Conservation (phyloP, 2,888 invertebrate species). For the Agrilus biguttatus region DNA sequence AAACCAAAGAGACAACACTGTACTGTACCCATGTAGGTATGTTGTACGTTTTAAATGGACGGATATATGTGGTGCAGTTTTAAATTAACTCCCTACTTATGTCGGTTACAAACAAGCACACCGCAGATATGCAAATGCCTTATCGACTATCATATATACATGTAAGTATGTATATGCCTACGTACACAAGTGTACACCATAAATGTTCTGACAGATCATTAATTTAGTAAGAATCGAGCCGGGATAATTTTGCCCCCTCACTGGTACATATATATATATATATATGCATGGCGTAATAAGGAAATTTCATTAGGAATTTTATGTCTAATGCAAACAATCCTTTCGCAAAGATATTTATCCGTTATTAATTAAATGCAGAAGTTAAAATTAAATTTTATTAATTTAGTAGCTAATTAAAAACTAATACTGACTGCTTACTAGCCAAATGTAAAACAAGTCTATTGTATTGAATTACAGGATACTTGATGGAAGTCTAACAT, state of each 20-base stretch:
- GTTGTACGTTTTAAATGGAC: neutral
- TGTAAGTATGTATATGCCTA: too few relatives aligned
- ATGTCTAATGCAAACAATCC: too few relatives aligned
- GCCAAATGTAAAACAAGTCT: too few relatives aligned
- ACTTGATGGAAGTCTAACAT: too few relatives aligned
- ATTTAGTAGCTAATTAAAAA: too few relatives aligned
- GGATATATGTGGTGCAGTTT: constrained; percentile 4
- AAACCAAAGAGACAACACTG: too few relatives aligned
- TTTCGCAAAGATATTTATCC: too few relatives aligned
- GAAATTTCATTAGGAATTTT: constrained; percentile 1
- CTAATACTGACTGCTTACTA: too few relatives aligned
- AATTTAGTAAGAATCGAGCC: constrained; percentile 4
- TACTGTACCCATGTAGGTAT: too few relatives aligned
- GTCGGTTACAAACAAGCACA: constrained; percentile 1
- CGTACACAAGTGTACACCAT: constrained; percentile 4
- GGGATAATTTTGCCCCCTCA: constrained; percentile 3
- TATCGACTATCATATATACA: constrained; percentile 7
- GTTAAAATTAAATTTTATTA: too few relatives aligned
- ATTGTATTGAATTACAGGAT: too few relatives aligned
- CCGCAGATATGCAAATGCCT: constrained; percentile 10
- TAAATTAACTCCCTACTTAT: constrained; percentile 7
- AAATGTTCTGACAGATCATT: constrained; percentile 11
- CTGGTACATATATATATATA: neutral
- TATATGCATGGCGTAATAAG: neutral
- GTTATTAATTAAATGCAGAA: too few relatives aligned